A percentile compares a stretch with the other conserved stretches of the same genome.
Evolutionary conservation across 2,888 invertebrate species (phyloP).

Genomic region (Sabellastarte sp.): DNA sequence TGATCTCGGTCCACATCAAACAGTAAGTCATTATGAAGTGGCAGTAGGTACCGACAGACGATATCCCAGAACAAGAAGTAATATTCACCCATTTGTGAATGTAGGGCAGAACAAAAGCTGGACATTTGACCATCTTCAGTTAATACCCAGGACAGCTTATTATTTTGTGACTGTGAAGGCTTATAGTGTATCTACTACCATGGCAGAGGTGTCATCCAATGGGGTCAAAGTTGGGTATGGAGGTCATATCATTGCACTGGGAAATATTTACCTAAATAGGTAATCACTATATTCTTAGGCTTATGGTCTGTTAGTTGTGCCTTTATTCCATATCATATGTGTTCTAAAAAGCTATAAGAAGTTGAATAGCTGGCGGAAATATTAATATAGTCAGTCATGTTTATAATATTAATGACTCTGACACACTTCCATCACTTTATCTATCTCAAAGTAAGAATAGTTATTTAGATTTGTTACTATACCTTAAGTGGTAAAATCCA

Average conservation of each 20-base stretch:
- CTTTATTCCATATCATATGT: too few species aligned
- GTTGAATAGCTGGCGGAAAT: too few species aligned
- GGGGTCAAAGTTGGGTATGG: slow-evolving; percentile 16
- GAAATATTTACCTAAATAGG: not conserved
- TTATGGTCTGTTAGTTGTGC: too few species aligned
- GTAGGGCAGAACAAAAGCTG: slow-evolving; percentile 15
- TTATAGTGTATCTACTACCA: slow-evolving; percentile 13
- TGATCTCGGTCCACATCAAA: slow-evolving; percentile 7
- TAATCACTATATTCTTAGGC: not conserved
- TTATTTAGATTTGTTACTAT: too few species aligned
- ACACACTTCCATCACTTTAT: too few species aligned
- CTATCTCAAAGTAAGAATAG: too few species aligned
- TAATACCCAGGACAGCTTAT: slow-evolving; percentile 10
- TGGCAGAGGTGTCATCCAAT: slow-evolving; percentile 16
- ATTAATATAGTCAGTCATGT: too few species aligned
- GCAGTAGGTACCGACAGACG: slow-evolving; percentile 18
- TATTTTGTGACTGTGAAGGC: slow-evolving; percentile 20
- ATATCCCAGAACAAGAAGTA: slow-evolving; percentile 12
- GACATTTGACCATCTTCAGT: slow-evolving; percentile 8
- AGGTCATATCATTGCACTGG: not conserved
- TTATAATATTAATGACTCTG: too few species aligned
- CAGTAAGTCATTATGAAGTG: slow-evolving; percentile 15
- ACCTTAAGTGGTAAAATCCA: too few species aligned
- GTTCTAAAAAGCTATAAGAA: too few species aligned
- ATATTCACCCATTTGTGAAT: slow-evolving; percentile 13